phyloP scores from a whole-genome alignment of 2,797 vertebrate genomes.

The Clarias pachynema region DNA sequence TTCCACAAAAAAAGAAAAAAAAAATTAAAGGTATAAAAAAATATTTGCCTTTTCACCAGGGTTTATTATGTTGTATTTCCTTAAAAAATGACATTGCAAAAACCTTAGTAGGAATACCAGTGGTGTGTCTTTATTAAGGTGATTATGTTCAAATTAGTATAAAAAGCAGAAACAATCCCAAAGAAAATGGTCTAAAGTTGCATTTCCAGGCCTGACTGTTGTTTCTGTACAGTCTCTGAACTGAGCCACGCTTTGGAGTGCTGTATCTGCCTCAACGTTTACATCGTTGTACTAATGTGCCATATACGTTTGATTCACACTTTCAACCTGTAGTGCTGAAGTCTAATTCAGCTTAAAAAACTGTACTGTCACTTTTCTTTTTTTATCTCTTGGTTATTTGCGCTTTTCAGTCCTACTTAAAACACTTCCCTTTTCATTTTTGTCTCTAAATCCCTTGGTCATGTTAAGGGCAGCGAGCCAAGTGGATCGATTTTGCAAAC shows the following conservation, averaged over 20 bases:
- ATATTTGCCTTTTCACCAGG: neutral
- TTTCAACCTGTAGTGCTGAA: neutral
- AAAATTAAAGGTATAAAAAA: neutral
- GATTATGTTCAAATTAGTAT: neutral
- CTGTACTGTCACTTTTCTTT: neutral
- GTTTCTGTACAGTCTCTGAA: neutral
- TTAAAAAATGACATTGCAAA: neutral
- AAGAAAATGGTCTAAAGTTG: too few species aligned
- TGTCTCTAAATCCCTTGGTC: neutral
- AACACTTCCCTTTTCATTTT: neutral
- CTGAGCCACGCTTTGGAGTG: neutral
- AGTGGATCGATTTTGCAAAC: neutral
- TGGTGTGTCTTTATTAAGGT: neutral
- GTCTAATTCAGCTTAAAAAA: neutral
- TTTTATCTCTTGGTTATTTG: neutral
- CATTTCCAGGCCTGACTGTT: neutral
- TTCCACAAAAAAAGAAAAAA: too few species aligned
- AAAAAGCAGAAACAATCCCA: neutral
- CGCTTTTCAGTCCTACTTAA: neutral
- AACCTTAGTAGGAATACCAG: neutral
- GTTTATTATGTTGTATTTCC: neutral
- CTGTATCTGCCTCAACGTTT: slow-evolving; percentile 4
- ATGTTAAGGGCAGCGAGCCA: neutral
- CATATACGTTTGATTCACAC: neutral
- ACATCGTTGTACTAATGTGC: neutral